These are phyloP conservation scores for Lordiphosa collinella DNA, from an alignment of 1,140 invertebrate genomes.

Conservation along the genomic window DNA sequence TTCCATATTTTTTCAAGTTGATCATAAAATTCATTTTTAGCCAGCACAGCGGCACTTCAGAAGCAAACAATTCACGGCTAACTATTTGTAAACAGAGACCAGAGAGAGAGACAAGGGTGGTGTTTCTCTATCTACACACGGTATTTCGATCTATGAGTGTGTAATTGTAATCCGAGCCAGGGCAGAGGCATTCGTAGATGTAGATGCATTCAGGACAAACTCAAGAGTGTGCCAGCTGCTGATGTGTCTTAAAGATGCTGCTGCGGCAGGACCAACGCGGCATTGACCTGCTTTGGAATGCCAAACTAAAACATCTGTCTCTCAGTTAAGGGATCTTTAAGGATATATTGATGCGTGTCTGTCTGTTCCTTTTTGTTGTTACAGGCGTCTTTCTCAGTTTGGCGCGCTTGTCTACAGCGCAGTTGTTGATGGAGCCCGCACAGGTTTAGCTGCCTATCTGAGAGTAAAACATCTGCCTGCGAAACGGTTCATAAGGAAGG, in stretches of 20 bases:
- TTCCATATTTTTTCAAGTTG: conserved; percentile 27
- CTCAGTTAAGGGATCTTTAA: conserved; percentile 30
- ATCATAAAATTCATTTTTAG: conserved; percentile 56
- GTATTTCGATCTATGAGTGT: conserved; percentile 32
- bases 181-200: conserved; percentile 21
- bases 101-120: conserved; percentile 22
- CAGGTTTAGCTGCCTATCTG: conserved; percentile 46
- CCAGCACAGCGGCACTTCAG: conserved; percentile 43
- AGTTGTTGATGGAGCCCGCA: conserved; percentile 56
- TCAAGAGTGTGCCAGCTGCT: conserved; percentile 69
- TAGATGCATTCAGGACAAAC: conserved; percentile 14
- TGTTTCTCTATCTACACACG: conserved; percentile 20
- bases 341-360: conserved; percentile 52
- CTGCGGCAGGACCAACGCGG: conserved; percentile 61
- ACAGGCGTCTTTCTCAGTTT: conserved; percentile 49
- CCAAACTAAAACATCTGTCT: conserved; percentile 59
- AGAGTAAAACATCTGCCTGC: conserved; percentile 54
- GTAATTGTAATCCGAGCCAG: conserved; percentile 55
- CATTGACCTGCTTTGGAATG: conserved; percentile 69
- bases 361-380: conserved; percentile 42
- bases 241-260: conserved; percentile 45
- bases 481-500: conserved; percentile 12
- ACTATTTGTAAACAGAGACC: conserved; percentile 48
- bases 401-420: conserved; percentile 42
- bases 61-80: conserved; percentile 46